Evolutionary conservation across 2,797 vertebrate species (phyloP), one percentile per base, ranked within the genome.

Genomic region (Argentina silus): DNA sequence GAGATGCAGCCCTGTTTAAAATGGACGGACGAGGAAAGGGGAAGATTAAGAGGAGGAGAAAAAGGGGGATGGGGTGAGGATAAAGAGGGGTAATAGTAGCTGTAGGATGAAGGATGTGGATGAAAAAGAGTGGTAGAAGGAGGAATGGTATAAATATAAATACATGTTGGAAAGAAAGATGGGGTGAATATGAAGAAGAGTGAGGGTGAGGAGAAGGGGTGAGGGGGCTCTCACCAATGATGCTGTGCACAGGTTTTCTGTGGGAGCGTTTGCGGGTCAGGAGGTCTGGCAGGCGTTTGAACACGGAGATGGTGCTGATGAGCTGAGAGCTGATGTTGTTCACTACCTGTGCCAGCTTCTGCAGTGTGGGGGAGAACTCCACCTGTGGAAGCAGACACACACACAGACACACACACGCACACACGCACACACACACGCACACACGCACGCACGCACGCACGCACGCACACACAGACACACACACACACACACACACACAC

Each of bases 211-310:
- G 44, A 12, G 69, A 50, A 62, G 60, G 51, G 2, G 47, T 50
- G 27, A 55, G 63, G 66, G 57, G 48, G 14, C 57, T 23, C 23
- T 23, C 8, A 98, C 96, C 96, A 60, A 97, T 93, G 6, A 87
- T 86, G 15, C 42, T 7, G 64, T 92, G 76, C 50, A 97, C 90
- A 48, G 95, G 90, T 21, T 91, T 92, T 17, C 76, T 85, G 51
- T 86, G 75, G 4, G 90, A 90, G 23, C 63, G 87, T 64, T 81
- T 83, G 77, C 78, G 67, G 36, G 82, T 87, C 56, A 96, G 91
- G 78, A 95, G 88, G 78, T 96, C 95, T 0, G 95, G 94, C 14
- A 98, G 91, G 8, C 93, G 93, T 69, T 87, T 91, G 84, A 98
- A 95, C 76, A 90, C 85, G 0, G 94, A 92, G 73, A 97, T 85